Evolutionary conservation across 2,888 invertebrate species (phyloP), one percentile per base, ranked within the genome.

Genomic region (Phyllotreta striolata): DNA sequence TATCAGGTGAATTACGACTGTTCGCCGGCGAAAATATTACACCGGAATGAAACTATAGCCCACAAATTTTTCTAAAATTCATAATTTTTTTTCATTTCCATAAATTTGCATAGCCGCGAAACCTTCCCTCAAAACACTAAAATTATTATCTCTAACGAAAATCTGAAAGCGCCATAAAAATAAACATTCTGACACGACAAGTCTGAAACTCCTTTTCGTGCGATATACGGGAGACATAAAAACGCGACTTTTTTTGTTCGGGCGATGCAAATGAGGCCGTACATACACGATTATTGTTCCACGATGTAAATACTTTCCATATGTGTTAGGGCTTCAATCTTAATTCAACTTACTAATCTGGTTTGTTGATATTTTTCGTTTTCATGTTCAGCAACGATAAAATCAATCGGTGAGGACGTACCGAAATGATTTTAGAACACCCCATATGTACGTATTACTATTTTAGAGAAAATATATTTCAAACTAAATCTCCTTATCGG

Each of bases 181-280:
- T 59, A 59, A 59, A 59, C 51, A 59, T 59, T 59, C 51, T 59
- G 59, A 59, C 59, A 59, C 59, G 59, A 59, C 59, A 59, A 59
- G 58, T 10, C 47, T 58, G 10, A 41, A 47, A 40, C 40, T 13
- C 41, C 41, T 40, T 51, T 59, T 59, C 59, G 51, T 59, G 59
- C 24, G 24, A 24, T 59, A 51, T 59, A 59, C 35, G 5, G n/a
- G 46, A 57, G 52, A 12, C 46, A 57, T 64, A 61, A 64, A 64
- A 64, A 56, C 56, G 52, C 13, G 38, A 61, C 38, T 59, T 64
- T 64, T 63, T 57, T 61, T 46, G 38, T 46, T 60, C 56, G 51
- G n/a, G 46, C 43, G 61, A 61, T 64, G 64, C 56, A 61, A 61
- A 64, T 64, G 51, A 64, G 61, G 35, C 24, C 24, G 2, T 4